Evolutionary conservation across 1,140 invertebrate species (phyloP), one percentile per base, ranked within the genome.

Genomic region (Zaprionus ornatus): DNA sequence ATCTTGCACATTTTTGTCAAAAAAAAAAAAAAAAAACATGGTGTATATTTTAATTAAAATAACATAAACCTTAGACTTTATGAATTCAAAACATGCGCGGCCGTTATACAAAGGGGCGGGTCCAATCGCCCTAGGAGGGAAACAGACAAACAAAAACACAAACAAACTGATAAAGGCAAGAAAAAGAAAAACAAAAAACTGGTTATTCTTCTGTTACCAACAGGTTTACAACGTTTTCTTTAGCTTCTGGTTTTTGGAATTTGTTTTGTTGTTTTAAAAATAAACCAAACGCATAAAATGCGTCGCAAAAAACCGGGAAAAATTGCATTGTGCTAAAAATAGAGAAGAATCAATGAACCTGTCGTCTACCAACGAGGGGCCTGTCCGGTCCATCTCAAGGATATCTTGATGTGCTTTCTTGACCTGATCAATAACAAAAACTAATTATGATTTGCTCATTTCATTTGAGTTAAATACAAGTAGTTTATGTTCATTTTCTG

Each of bases 171-270:
- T 68, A 85, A 78, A 72, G 45, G 32, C 56, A 68, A 67, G 62
- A 69, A 27, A 50, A 65, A n/a, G 32, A 66, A 48, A n/a, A 56
- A 70, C 35, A 69, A 52, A 79, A 87, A 80, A 88, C 84, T 62
- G 80, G 84, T 88, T 88, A 45, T 32, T 27, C n/a, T 48, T 6
- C 54, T 42, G 45, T 0, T 32, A 32, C 2, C 45, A 79, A 80
- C 79, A 67, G 59, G 82, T 86, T 86, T 77, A 48, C 7, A 54
- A 62, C 19, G 19, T 60, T 67, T 52, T 37, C 35, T 19, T 59
- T 70, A 37, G 64, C 65, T 66, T 57, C 37, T 57, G 29, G 6
- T 29, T 70, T 70, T 70, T 54, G 69, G 62, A 71, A 77, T 65
- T 45, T 42, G n/a, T 17, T 45, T n/a, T 32, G 29, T 32, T 32